Evolutionary conservation across 2,113 vertebrate genomes (phyloP).

Genomic region (Halcyon malimbica): DNA sequence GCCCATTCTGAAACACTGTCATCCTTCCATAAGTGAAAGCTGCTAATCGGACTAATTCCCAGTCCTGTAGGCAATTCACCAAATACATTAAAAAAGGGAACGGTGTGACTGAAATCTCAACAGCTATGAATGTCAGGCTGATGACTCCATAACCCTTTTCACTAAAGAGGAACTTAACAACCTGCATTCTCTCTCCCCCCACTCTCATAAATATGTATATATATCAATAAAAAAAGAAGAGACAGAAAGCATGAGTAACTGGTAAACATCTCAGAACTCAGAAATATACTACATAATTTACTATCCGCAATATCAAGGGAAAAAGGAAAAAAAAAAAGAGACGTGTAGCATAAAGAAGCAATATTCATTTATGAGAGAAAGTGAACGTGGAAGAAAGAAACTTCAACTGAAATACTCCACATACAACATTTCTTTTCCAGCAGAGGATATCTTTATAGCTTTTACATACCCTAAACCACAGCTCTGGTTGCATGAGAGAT

Average conservation of each 20-base stretch:
- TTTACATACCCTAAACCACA: not conserved
- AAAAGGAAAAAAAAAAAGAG: not conserved
- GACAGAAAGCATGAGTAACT: not conserved
- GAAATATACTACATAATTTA: not conserved
- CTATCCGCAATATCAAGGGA: not conserved
- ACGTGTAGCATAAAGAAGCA: not conserved
- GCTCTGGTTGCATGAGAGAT: not conserved
- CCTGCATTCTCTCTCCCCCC: not conserved
- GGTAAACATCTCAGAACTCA: not conserved
- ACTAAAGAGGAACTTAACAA: not conserved
- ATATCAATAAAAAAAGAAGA: not conserved
- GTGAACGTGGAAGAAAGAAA: not conserved
- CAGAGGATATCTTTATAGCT: not conserved
- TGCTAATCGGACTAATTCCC: not conserved
- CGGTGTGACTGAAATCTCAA: not conserved
- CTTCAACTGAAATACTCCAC: not conserved
- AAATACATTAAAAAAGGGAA: not conserved
- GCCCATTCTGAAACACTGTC: not conserved
- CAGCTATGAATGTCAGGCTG: not conserved
- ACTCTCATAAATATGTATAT: not conserved
- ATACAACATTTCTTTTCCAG: not conserved
- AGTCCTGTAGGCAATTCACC: not conserved
- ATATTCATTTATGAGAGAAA: not conserved
- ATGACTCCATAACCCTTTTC: no score
- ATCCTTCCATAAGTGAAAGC: not conserved